These are phyloP conservation scores for Embidobia sp. DNA, from an alignment of 2,888 invertebrate genomes.

Conservation along the genomic window DNA sequence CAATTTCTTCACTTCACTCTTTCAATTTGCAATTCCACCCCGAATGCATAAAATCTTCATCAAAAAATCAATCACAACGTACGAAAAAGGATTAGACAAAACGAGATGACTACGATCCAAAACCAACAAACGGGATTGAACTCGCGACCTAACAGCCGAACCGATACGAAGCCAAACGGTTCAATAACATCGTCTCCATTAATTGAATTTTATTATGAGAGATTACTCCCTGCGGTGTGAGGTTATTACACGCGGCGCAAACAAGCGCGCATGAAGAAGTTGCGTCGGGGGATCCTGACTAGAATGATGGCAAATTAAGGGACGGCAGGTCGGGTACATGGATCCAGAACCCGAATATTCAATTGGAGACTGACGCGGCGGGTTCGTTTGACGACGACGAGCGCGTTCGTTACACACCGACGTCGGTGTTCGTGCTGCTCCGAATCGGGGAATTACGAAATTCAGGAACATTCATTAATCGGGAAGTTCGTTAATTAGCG, in stretches of 20 bases:
- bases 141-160: too few relatives aligned
- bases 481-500: too few relatives aligned
- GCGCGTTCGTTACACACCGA: slow-evolving; percentile 29
- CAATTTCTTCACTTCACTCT: too few relatives aligned
- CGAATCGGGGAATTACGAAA: too few relatives aligned
- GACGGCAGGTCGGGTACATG: slow-evolving; percentile 8
- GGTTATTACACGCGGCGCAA: slow-evolving; percentile 32
- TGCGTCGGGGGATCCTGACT: slow-evolving; percentile 39
- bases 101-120: too few relatives aligned
- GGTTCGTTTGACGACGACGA: slow-evolving; percentile 35
- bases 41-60: too few relatives aligned
- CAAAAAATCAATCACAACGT: too few relatives aligned
- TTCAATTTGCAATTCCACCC: too few relatives aligned
- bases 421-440: slow-evolving; percentile 4
- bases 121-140: too few relatives aligned
- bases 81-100: too few relatives aligned
- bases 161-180: slow-evolving; percentile 35
- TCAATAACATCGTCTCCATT: slow-evolving; percentile 43
- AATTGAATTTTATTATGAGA: slow-evolving; percentile 63
- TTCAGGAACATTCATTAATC: too few relatives aligned
- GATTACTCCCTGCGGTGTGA: slow-evolving; percentile 46
- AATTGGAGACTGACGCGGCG: slow-evolving; percentile 30
- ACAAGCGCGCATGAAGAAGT: slow-evolving; percentile 55
- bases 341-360: slow-evolving; percentile 52
- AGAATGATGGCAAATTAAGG: slow-evolving; percentile 50